These are phyloP conservation scores for Pseudopipra pipra DNA, from an alignment of 2,113 vertebrate genomes.

Conservation along the genomic window DNA sequence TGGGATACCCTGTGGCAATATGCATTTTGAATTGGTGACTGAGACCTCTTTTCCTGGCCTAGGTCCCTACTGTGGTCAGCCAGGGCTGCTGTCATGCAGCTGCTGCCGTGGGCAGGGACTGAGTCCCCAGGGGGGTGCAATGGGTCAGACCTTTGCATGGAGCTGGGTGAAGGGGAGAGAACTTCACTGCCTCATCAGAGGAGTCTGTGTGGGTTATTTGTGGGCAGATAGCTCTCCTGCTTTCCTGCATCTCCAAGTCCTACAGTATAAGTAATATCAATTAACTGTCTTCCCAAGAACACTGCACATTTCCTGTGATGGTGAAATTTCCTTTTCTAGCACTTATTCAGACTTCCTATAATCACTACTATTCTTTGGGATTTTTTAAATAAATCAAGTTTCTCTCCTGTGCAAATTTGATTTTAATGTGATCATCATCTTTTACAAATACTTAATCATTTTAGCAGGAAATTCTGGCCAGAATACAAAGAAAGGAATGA, in stretches of 20 bases:
- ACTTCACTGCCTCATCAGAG: rapidly evolving
- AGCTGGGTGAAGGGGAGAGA: neutral
- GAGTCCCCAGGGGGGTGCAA: rapidly evolving
- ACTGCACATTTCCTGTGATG: neutral
- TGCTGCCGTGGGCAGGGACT: rapidly evolving
- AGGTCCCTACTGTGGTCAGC: neutral
- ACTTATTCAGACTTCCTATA: neutral
- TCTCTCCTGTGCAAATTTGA: neutral
- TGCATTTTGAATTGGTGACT: neutral
- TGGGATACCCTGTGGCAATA: neutral
- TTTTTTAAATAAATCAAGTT: neutral
- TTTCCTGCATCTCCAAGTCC: neutral
- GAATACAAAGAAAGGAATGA: neutral
- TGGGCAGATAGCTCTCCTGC: neutral
- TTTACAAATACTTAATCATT: neutral
- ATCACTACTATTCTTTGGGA: neutral
- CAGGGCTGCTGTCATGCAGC: neutral
- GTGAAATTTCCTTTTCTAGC: neutral
- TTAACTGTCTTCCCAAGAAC: neutral
- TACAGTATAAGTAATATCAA: neutral
- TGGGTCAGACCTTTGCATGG: neutral
- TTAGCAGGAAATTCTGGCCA: neutral
- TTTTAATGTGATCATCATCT: neutral
- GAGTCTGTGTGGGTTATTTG: neutral
- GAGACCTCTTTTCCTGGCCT: neutral